Evolutionary conservation across 92 coral and sea anemone species (phyloP).

Genomic region (Zoanthus solanderi): DNA sequence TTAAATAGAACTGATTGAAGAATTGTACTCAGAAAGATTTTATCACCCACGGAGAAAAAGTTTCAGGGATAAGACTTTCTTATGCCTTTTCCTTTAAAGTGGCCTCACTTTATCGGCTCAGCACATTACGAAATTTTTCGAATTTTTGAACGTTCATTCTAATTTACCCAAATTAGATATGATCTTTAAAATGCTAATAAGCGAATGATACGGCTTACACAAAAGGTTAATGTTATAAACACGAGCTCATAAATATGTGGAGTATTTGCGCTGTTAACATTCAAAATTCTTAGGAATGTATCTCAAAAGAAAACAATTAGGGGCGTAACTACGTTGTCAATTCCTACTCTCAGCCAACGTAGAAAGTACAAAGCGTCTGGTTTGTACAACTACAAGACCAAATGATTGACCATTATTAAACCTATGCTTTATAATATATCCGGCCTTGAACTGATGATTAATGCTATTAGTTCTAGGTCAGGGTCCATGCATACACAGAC

Average conservation of each 20-base stretch:
- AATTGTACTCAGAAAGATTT: neutral
- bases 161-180: neutral
- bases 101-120: neutral
- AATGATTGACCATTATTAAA: neutral
- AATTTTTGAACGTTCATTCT: slow-evolving; percentile 26
- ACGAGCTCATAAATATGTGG: neutral
- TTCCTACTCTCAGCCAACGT: neutral
- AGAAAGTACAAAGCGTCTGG: neutral
- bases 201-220: neutral
- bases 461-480: no score
- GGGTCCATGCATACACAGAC: no score
- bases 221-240: neutral
- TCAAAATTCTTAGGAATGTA: neutral
- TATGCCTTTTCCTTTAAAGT: neutral
- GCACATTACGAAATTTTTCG: neutral
- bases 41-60: neutral
- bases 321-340: neutral
- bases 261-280: neutral
- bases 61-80: neutral
- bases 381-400: neutral
- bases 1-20: neutral
- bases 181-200: neutral
- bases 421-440: slow-evolving; percentile 1
- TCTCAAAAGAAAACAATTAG: neutral
- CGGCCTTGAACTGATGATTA: slow-evolving; percentile 4